phyloP scores from a whole-genome alignment of 2,888 invertebrate species.

The Busseola fusca region DNA sequence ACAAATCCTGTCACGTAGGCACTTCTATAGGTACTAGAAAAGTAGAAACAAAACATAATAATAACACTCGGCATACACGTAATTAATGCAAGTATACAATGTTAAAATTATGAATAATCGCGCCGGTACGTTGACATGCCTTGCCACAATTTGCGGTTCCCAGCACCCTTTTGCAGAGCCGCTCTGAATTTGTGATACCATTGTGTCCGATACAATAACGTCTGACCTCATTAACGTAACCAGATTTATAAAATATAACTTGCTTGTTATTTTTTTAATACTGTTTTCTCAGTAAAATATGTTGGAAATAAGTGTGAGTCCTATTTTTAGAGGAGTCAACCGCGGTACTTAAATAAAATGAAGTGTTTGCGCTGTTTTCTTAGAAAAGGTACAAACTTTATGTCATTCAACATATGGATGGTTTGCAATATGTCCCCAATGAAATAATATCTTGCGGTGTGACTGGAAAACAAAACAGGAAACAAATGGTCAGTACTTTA shows the following conservation, averaged over 20 bases:
- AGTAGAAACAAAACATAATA: not conserved
- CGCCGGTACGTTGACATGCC: slow-evolving; percentile 24
- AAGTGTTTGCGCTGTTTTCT: not conserved
- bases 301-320: slow-evolving; percentile 24
- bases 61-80: slow-evolving; percentile 8
- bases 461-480: not conserved
- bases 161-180: slow-evolving; percentile 22
- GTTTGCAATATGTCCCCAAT: not conserved
- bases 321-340: slow-evolving; percentile 7
- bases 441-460: not conserved
- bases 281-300: slow-evolving; percentile 21
- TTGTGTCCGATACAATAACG: slow-evolving; percentile 40
- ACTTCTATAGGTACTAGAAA: not conserved
- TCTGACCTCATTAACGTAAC: slow-evolving; percentile 43
- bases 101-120: slow-evolving; percentile 35
- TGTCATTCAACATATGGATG: not conserved
- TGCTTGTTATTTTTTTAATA: slow-evolving; percentile 4
- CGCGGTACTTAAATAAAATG: not conserved
- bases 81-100: slow-evolving; percentile 29
- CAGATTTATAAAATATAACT: slow-evolving; percentile 26
- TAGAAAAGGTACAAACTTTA: slow-evolving; percentile 11
- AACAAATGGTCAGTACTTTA: not conserved
- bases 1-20: slow-evolving; percentile 26
- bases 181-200: slow-evolving; percentile 32
- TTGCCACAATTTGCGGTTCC: slow-evolving; percentile 42